phyloP scores from a whole-genome alignment of 2,113 vertebrate species.

The Panthera uncia region DNA sequence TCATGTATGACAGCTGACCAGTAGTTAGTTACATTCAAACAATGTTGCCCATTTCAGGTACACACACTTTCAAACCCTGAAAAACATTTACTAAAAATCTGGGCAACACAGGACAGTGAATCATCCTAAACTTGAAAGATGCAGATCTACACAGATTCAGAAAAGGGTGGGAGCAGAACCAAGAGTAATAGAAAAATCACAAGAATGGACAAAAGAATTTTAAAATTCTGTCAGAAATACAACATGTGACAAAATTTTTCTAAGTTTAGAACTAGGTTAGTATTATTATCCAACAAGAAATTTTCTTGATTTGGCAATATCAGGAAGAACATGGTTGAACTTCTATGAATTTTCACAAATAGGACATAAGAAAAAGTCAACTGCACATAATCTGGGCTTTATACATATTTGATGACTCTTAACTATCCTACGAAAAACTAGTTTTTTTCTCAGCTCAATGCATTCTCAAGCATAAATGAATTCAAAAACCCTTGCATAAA shows the following conservation, averaged over 20 bases:
- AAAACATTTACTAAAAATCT: conserved; percentile 3
- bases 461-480: background rate
- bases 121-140: background rate
- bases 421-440: background rate
- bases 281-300: background rate
- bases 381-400: background rate
- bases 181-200: background rate
- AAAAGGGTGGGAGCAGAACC: background rate
- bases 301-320: conserved; percentile 2
- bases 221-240: conserved; percentile 31
- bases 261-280: background rate
- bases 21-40: background rate
- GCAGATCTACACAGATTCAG: background rate
- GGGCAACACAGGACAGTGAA: background rate
- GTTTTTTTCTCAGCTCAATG: background rate
- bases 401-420: background rate
- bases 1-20: background rate
- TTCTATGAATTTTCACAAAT: background rate
- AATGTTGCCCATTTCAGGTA: background rate
- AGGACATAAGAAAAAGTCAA: background rate
- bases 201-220: background rate
- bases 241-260: background rate
- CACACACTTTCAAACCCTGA: background rate
- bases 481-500: background rate
- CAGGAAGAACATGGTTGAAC: background rate